Evolutionary conservation across 2,888 invertebrate species (phyloP).

Genomic region (Thecocarcelia acutangulata): DNA sequence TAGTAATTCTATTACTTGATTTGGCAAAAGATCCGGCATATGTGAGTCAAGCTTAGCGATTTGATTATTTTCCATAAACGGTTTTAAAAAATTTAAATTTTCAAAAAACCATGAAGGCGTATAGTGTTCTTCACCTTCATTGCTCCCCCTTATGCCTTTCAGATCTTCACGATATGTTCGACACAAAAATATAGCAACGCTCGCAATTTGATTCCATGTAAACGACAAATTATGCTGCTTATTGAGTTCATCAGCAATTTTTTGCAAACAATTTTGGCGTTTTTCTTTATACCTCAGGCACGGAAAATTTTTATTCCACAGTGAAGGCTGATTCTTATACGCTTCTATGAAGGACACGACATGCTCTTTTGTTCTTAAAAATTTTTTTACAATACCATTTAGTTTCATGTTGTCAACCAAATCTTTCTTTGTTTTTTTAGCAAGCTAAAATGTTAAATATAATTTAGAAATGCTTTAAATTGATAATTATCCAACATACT

Average conservation of each 20-base stretch:
- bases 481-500: neutral
- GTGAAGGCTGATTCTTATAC: constrained; percentile 56
- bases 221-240: constrained; percentile 26
- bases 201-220: constrained; percentile 48
- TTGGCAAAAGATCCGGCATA: constrained; percentile 44
- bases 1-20: constrained; percentile 61
- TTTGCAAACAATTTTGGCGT: constrained; percentile 51
- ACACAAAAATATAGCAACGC: constrained; percentile 44
- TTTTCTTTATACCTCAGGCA: constrained; percentile 49
- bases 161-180: constrained; percentile 56
- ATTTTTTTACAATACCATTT: constrained; percentile 25
- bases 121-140: constrained; percentile 31
- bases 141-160: constrained; percentile 37
- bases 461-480: neutral
- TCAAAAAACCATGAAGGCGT: constrained; percentile 61
- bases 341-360: constrained; percentile 49
- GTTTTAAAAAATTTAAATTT: constrained; percentile 51
- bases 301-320: constrained; percentile 60
- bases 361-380: constrained; percentile 39
- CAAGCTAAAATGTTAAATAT: constrained; percentile 21
- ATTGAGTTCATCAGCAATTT: constrained; percentile 52
- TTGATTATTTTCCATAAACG: constrained; percentile 62
- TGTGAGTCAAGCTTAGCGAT: constrained; percentile 62
- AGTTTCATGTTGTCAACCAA: neutral
- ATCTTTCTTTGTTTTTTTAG: neutral